phyloP scores from a whole-genome alignment of 64 coral and sea anemone species.

The Montipora sp. region DNA sequence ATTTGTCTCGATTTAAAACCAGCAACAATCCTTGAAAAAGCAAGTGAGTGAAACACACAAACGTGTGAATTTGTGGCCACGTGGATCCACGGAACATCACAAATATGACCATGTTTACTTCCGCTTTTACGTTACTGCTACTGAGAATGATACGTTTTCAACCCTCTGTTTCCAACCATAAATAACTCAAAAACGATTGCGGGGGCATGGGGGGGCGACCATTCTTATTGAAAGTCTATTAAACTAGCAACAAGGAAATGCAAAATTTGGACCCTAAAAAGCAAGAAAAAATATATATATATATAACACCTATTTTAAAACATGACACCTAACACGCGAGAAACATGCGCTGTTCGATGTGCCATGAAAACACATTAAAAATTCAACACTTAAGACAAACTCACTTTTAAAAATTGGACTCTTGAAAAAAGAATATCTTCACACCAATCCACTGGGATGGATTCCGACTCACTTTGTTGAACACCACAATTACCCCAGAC shows the following conservation, averaged over 20 bases:
- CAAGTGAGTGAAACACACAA: neutral
- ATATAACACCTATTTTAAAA: too few species aligned
- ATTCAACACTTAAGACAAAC: too few species aligned
- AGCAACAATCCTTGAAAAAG: neutral
- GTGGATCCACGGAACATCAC: too few species aligned
- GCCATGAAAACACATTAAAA: too few species aligned
- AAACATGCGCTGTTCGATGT: too few species aligned
- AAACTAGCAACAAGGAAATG: too few species aligned
- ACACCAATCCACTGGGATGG: neutral
- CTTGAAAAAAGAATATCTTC: neutral
- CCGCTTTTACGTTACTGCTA: neutral
- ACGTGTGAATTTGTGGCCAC: neutral
- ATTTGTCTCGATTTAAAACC: neutral
- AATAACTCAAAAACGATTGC: neutral
- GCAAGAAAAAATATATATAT: too few species aligned
- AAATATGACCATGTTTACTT: neutral
- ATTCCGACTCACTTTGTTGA: neutral
- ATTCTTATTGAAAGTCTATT: too few species aligned
- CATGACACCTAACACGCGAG: too few species aligned
- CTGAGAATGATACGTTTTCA: neutral
- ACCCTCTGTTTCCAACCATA: neutral
- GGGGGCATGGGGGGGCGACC: neutral
- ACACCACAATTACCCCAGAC: neutral
- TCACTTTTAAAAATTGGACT: too few species aligned
- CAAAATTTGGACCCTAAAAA: too few species aligned